Evolutionary conservation across 2,113 vertebrate genomes (phyloP).

Genomic region (Phoxinus phoxinus): DNA sequence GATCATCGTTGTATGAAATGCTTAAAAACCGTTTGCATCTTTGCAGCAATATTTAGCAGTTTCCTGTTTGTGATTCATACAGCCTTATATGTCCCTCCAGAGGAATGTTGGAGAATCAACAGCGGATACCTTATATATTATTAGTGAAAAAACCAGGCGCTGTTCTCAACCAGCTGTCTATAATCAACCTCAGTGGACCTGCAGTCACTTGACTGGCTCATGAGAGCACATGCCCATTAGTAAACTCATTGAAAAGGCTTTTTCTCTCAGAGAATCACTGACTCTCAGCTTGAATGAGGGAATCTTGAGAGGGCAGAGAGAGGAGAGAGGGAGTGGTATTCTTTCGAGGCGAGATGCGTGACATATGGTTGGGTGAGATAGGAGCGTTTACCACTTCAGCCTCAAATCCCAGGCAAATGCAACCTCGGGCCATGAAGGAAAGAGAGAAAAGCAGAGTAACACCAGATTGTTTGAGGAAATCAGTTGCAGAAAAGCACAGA

Average conservation of each 20-base stretch:
- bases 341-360: constrained; percentile 32
- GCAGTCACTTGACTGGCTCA: constrained; percentile 58
- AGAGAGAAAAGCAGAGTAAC: constrained; percentile 2
- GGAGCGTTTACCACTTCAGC: constrained; percentile 44
- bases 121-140: constrained; percentile 2
- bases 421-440: constrained; percentile 51
- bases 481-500: constrained; percentile 26
- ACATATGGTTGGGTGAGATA: constrained; percentile 62
- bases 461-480: constrained; percentile 49
- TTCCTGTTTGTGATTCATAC: not conserved
- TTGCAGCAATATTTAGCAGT: not conserved
- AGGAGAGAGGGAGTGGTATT: constrained; percentile 18
- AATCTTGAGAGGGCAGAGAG: not conserved
- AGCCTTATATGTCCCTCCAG: not conserved
- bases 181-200: constrained; percentile 41
- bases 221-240: constrained; percentile 52
- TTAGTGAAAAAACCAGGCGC: constrained; percentile 11
- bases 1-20: not conserved
- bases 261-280: constrained; percentile 15
- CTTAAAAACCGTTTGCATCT: not conserved
- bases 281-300: constrained; percentile 22
- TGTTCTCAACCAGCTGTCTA: constrained; percentile 48
- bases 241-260: constrained; percentile 34
- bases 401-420: constrained; percentile 50
- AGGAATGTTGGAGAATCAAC: constrained; percentile 13